phyloP scores from a whole-genome alignment of 2,797 vertebrate species.

The Cyprinodon diabolis region DNA sequence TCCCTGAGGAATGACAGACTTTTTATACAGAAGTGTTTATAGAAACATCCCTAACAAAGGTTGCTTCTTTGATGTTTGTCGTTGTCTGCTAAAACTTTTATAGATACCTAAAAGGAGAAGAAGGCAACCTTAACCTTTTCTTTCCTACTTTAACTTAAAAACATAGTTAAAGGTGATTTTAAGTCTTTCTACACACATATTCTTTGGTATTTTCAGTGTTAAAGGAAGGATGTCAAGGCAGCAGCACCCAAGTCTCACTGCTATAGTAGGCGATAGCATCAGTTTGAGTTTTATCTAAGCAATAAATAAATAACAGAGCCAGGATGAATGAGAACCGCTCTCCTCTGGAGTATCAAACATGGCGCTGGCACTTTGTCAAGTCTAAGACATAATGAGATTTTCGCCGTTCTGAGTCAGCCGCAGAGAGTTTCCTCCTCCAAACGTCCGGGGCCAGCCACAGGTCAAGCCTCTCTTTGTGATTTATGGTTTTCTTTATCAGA shows the following conservation, averaged over 20 bases:
- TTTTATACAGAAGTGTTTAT: background rate
- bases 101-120: background rate
- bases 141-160: background rate
- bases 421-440: slow-evolving; percentile 60
- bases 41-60: background rate
- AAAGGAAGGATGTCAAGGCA: slow-evolving; percentile 8
- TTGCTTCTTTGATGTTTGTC: background rate
- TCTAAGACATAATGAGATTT: slow-evolving; percentile 78
- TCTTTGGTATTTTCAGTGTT: slow-evolving; percentile 13
- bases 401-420: slow-evolving; percentile 64
- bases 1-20: too few species aligned
- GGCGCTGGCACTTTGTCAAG: slow-evolving; percentile 70
- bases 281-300: slow-evolving; percentile 55
- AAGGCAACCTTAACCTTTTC: background rate
- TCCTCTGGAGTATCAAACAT: slow-evolving; percentile 64
- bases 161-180: background rate
- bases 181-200: background rate
- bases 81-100: background rate
- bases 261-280: slow-evolving; percentile 51
- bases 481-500: slow-evolving; percentile 81
- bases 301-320: slow-evolving; percentile 50
- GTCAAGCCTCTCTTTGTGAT: slow-evolving; percentile 76
- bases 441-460: slow-evolving; percentile 64
- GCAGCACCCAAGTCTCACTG: slow-evolving; percentile 30
- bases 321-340: slow-evolving; percentile 46